Evolutionary conservation across 2,888 invertebrate species (phyloP).

Genomic region (Periphyllus acericola): DNA sequence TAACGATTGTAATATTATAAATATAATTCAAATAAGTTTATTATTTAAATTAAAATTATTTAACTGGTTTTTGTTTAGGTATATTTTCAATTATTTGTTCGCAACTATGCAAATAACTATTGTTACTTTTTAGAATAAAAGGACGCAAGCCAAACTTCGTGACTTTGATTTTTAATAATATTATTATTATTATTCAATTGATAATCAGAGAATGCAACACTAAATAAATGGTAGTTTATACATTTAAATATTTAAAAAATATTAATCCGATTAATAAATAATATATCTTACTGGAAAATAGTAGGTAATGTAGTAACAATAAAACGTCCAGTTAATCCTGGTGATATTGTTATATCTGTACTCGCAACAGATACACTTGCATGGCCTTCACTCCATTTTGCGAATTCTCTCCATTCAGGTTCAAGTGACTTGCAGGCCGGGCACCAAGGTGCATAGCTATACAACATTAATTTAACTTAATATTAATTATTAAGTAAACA

Average conservation of each 20-base stretch:
- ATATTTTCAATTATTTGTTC: not conserved
- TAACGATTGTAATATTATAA: no score
- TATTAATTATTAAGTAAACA: not conserved
- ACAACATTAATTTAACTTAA: constrained; percentile 61
- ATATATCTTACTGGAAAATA: constrained; percentile 88
- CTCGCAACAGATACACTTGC: constrained; percentile 83
- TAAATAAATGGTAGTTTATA: no score
- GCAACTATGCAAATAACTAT: not conserved
- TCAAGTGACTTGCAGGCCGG: constrained; percentile 94
- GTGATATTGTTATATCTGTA: constrained; percentile 93
- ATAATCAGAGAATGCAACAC: no score
- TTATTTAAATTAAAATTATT: no score
- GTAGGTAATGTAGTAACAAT: constrained; percentile 97
- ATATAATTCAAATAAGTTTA: no score
- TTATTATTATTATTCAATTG: no score
- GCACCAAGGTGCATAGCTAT: constrained; percentile 98
- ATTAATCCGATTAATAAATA: not conserved
- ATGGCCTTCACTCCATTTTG: constrained; percentile 77
- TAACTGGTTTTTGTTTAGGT: no score
- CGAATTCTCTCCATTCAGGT: constrained; percentile 88
- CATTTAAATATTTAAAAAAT: no score
- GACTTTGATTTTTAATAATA: not conserved
- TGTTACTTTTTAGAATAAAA: not conserved
- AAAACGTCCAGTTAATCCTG: constrained; percentile 95
- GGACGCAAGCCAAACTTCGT: not conserved